Evolutionary conservation across 1,140 invertebrate species (phyloP).

Genomic region (Gryon sp.): DNA sequence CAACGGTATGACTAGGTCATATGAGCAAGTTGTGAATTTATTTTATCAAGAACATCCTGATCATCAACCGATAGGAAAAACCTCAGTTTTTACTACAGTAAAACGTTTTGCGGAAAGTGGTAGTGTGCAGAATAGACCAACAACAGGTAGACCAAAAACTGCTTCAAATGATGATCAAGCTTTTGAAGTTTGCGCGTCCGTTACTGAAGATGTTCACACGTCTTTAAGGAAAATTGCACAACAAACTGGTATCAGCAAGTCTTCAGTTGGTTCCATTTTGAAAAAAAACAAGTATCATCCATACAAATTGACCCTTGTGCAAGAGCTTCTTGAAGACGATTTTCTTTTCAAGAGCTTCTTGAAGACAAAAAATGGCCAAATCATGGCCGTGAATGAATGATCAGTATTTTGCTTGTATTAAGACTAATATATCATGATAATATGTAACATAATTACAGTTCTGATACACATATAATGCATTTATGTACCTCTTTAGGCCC

Average conservation of each 20-base stretch:
- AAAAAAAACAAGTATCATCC: constrained; percentile 39
- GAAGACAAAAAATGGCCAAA: too few relatives aligned
- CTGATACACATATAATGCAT: too few relatives aligned
- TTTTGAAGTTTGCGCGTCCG: background rate
- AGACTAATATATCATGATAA: too few relatives aligned
- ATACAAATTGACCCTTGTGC: constrained; percentile 34
- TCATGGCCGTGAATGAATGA: too few relatives aligned
- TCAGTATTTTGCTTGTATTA: too few relatives aligned
- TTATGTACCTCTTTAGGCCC: too few relatives aligned
- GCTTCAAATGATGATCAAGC: background rate
- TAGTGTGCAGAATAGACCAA: constrained; percentile 1
- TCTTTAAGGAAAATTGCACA: background rate
- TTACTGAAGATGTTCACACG: constrained; percentile 10
- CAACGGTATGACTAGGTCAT: constrained; percentile 4
- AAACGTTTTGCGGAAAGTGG: background rate
- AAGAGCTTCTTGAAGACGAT: constrained; percentile 48
- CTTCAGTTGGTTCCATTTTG: constrained; percentile 22
- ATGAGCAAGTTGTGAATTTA: background rate
- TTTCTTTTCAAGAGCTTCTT: too few relatives aligned
- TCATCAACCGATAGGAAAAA: constrained; percentile 16
- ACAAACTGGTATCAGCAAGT: background rate
- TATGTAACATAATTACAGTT: too few relatives aligned
- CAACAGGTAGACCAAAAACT: background rate
- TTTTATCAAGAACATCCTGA: constrained; percentile 3
- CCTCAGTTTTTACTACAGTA: constrained; percentile 3